Evolutionary conservation across 2,888 invertebrate genomes (phyloP), one percentile per base, ranked within the genome.

Genomic region (Timandra comae): DNA sequence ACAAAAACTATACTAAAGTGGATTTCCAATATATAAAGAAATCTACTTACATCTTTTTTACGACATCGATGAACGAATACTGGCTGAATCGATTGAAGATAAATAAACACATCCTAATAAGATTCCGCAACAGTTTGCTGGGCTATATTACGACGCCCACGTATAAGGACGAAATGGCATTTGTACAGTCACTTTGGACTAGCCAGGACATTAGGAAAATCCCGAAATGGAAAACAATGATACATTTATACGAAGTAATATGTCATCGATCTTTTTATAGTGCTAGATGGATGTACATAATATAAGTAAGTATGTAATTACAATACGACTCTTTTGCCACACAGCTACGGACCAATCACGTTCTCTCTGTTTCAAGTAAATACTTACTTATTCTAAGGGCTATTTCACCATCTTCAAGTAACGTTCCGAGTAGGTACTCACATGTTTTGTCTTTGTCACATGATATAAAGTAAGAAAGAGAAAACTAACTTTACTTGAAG

Each of bases 41-140:
- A n/a, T n/a, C n/a, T n/a, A n/a, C n/a, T n/a, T n/a, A n/a, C n/a
- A n/a, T n/a, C n/a, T n/a, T n/a, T n/a, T n/a, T n/a, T n/a, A n/a
- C n/a, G n/a, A n/a, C n/a, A 16, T 16, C 16, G 16, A 16, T 16
- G 16, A 16, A 16, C 3, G 1, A 16, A n/a, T n/a, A n/a, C 4
- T 5, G 16, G 6, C 16, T 16, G 4, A 6, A 16, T 16, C 16
- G 16, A 5, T 16, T 16, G 16, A 16, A 16, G 4, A 16, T 16
- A 30, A 37, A 41, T 41, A 34, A 43, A 48, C 33, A 35, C 24
- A 16, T 22, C 38, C 39, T 32, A 41, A 38, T 37, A 43, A 30
- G 43, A 35, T 24, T 30, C 28, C 36, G 31, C 37, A n/a, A n/a
- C n/a, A 31, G 12, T 27, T 29, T 23, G 30, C 19, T 22, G 30